Evolutionary conservation across 1,140 invertebrate genomes (phyloP), one percentile per base, ranked within the genome.

Genomic region (Drosophila busckii): DNA sequence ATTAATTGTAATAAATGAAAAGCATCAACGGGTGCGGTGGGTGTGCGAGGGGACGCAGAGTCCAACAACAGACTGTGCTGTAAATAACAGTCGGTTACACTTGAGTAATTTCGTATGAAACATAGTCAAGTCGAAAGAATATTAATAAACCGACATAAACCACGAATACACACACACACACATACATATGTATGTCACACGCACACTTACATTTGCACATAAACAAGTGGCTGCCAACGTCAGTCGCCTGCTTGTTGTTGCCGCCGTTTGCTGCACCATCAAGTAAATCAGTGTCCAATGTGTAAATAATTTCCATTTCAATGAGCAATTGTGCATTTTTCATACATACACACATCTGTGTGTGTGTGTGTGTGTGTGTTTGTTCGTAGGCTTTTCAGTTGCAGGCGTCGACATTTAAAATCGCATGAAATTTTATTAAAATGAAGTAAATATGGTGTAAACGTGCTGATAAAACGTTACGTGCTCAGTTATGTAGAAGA

Each of bases 391-490:
- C 73, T 80, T 82, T 78, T 82, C 75, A 70, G 66, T 49, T 67
- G 75, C 73, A 73, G 73, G 65, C 67, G 70, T 71, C 68, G 42
- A 66, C 75, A 75, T 80, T 80, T 82, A 82, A 82, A 85, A 73
- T 76, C 70, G 73, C 67, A 85, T 85, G 82, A 84, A 85, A 85
- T 85, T 85, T 82, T 85, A 82, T 85, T 85, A 83, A 83, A 83
- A 85, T 83, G 83, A 85, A 85, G 83, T 85, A 85, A 85, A 85
- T 85, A 85, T 68, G 83, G 83, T 85, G 83, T 85, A 85, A 85
- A 85, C 75, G 70, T 83, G 83, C 83, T 83, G 83, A 85, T 85
- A 85, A 85, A 82, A 83, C 65, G 70, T 48, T 82, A 69, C 69
- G 76, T 80, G 73, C 75, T 80, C 73, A 80, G 75, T 64, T 82